These are phyloP conservation scores for Caenorhabditis wallacei DNA, from an alignment of 2,888 invertebrate genomes.

Conservation along the genomic window DNA sequence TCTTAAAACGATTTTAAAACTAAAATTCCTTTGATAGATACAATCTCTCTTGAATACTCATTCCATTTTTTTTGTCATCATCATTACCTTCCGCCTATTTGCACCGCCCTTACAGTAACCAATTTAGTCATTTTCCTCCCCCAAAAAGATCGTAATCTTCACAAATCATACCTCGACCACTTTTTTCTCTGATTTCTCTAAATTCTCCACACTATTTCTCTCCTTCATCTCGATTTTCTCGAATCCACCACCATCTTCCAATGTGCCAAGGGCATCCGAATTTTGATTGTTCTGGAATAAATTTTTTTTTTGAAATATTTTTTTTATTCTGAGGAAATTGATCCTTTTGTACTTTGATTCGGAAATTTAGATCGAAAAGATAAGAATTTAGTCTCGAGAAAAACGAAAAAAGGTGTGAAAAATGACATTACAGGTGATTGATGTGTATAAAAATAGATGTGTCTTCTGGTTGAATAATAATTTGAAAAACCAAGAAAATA, in stretches of 20 bases:
- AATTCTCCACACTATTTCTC: constrained; percentile 19
- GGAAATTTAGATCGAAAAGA: neutral
- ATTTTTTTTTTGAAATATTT: neutral
- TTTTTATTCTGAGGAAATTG: neutral
- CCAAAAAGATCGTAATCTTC: constrained; percentile 34
- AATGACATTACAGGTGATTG: neutral
- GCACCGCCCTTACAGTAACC: constrained; percentile 45
- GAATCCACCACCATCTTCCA: constrained; percentile 62
- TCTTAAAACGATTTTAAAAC: no score
- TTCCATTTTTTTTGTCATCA: constrained; percentile 36
- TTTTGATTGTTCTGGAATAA: constrained; percentile 55
- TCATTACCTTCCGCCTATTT: constrained; percentile 38
- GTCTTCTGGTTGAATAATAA: neutral
- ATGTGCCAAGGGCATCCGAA: constrained; percentile 28
- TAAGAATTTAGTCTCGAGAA: constrained; percentile 4
- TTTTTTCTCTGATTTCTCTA: constrained; percentile 42
- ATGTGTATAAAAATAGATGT: neutral
- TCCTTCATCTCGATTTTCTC: constrained; percentile 67
- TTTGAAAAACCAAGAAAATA: no score
- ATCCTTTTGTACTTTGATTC: constrained; percentile 4
- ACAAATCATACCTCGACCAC: neutral
- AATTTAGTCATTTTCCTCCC: constrained; percentile 20
- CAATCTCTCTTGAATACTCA: neutral
- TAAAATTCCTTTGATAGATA: no score
- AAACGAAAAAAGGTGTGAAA: constrained; percentile 5